These are phyloP conservation scores for Melanostoma mellinum DNA, from an alignment of 2,888 invertebrate species.

Conservation along the genomic window DNA sequence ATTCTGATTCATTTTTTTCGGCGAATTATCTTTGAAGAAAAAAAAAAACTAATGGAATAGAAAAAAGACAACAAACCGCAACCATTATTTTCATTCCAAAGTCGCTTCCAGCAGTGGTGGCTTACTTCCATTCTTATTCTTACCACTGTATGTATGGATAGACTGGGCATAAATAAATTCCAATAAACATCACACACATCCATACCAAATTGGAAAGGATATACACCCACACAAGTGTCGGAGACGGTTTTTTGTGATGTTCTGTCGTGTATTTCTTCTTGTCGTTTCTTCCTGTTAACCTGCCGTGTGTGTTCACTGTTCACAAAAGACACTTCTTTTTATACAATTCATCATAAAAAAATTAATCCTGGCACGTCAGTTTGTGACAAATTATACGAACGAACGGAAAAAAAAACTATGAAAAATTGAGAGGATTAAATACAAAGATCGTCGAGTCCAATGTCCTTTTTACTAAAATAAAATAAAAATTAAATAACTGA, in stretches of 20 bases:
- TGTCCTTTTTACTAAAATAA: conserved; percentile 4
- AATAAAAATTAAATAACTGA: not conserved
- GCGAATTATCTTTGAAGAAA: not conserved
- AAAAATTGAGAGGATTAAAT: conserved; percentile 28
- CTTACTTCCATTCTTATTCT: not conserved
- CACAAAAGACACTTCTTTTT: not conserved
- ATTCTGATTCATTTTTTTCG: conserved; percentile 19
- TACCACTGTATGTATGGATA: conserved; percentile 22
- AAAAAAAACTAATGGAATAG: not conserved
- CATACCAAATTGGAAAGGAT: conserved; percentile 53
- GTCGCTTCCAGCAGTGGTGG: conserved; percentile 46
- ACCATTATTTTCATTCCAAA: conserved; percentile 72
- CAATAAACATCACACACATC: conserved; percentile 22
- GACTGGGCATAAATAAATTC: conserved; percentile 46
- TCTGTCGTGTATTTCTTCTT: conserved; percentile 15
- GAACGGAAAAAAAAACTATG: not conserved
- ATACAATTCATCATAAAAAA: conserved; percentile 10
- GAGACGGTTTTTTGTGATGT: conserved; percentile 37
- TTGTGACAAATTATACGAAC: not conserved
- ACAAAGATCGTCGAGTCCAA: conserved; percentile 6
- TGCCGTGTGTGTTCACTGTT: conserved; percentile 9
- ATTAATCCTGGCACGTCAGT: conserved; percentile 13
- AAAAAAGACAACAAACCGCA: conserved; percentile 71
- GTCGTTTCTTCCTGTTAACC: conserved; percentile 42
- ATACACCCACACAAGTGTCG: conserved; percentile 27